Evolutionary conservation across 2,888 invertebrate species (phyloP).

Genomic region (Drosophila multiciliata): DNA sequence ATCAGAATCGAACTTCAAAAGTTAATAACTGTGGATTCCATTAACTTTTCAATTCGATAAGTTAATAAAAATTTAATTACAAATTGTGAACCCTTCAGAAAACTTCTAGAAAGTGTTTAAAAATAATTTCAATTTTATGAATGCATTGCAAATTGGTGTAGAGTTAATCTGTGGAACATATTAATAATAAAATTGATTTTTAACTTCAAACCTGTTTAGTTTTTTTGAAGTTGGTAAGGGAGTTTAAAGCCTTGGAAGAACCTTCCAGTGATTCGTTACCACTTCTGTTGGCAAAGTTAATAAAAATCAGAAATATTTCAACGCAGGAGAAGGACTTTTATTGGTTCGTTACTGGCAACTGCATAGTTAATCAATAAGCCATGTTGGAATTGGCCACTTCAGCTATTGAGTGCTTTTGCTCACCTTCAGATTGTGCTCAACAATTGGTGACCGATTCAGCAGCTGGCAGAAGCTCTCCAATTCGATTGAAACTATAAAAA

Average conservation of each 20-base stretch:
- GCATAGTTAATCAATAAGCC: constrained; percentile 39
- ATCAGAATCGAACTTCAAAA: neutral
- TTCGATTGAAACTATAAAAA: constrained; percentile 44
- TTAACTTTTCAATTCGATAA: neutral
- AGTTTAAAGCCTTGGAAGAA: neutral
- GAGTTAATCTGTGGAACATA: neutral
- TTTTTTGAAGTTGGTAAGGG: neutral
- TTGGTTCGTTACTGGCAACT: constrained; percentile 22
- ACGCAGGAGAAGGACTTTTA: constrained; percentile 8
- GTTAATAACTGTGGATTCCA: neutral
- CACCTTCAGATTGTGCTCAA: constrained; percentile 22
- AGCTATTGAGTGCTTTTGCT: constrained; percentile 28
- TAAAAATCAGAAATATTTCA: neutral
- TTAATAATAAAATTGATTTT: neutral
- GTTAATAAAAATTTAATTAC: neutral
- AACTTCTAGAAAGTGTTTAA: neutral
- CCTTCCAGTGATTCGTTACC: neutral
- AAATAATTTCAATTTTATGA: neutral
- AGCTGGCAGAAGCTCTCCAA: constrained; percentile 26
- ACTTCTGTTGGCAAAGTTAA: neutral
- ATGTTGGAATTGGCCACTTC: constrained; percentile 44
- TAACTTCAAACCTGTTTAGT: neutral
- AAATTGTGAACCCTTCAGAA: neutral
- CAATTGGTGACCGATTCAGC: constrained; percentile 49
- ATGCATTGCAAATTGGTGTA: neutral